These are phyloP conservation scores for Drosophila meridionalis DNA, from an alignment of 2,888 invertebrate species.

Conservation along the genomic window DNA sequence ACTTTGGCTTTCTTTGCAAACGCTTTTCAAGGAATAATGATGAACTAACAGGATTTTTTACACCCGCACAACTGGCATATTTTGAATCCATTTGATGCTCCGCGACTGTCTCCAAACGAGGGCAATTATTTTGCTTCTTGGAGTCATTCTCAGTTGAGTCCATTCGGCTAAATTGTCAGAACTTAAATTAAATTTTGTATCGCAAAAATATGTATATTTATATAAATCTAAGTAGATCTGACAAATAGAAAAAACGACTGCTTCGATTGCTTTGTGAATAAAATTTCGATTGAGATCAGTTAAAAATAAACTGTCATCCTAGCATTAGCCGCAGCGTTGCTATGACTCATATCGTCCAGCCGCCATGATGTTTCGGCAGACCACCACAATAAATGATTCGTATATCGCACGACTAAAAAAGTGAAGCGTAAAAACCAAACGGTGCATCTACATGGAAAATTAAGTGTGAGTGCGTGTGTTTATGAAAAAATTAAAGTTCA, in stretches of 20 bases:
- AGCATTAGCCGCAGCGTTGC: neutral
- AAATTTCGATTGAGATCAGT: neutral
- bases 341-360: conserved; percentile 5
- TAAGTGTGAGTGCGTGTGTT: conserved; percentile 69
- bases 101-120: conserved; percentile 93
- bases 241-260: neutral
- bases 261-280: neutral
- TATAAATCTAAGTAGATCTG: neutral
- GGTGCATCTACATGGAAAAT: conserved; percentile 63
- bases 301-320: conserved; percentile 21
- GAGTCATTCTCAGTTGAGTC: conserved; percentile 63
- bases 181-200: neutral
- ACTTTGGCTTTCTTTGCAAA: conserved; percentile 99
- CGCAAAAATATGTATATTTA: neutral
- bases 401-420: conserved; percentile 64
- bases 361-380: conserved; percentile 21
- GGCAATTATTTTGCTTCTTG: conserved; percentile 84
- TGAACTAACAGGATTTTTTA: conserved; percentile 90
- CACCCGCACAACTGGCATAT: conserved; percentile 90
- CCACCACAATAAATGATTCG: conserved; percentile 31
- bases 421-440: conserved; percentile 76
- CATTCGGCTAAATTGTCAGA: conserved; percentile 43
- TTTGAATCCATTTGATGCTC: conserved; percentile 96
- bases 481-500: conserved; percentile 56
- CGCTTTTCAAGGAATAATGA: conserved; percentile 97